phyloP scores from a whole-genome alignment of 2,113 vertebrate genomes.

The human region GRCh38 chr7:159225001-159225500 shows the following conservation, averaged over 20 bases:
- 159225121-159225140: neutral
- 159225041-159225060: neutral
- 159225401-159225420: neutral
- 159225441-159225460: neutral
- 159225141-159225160: neutral
- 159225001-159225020: rapidly evolving
- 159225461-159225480: too few relatives aligned
- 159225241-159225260: neutral
- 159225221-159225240: neutral
- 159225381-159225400: too few relatives aligned
- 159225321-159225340: neutral
- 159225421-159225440: neutral
- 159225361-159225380: neutral
- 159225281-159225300: neutral
- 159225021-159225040: rapidly evolving
- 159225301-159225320: neutral
- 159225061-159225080: neutral
- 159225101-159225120: neutral
- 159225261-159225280: neutral
- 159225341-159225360: neutral
- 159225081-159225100: neutral
- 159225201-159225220: too few relatives aligned
- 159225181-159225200: neutral
- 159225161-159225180: neutral
- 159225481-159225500: neutral